Percentiles rank a stretch among this genome's conserved stretches.
These are phyloP conservation scores for Diaphora mendica DNA, from an alignment of 2,888 invertebrate genomes.

Conservation along the genomic window DNA sequence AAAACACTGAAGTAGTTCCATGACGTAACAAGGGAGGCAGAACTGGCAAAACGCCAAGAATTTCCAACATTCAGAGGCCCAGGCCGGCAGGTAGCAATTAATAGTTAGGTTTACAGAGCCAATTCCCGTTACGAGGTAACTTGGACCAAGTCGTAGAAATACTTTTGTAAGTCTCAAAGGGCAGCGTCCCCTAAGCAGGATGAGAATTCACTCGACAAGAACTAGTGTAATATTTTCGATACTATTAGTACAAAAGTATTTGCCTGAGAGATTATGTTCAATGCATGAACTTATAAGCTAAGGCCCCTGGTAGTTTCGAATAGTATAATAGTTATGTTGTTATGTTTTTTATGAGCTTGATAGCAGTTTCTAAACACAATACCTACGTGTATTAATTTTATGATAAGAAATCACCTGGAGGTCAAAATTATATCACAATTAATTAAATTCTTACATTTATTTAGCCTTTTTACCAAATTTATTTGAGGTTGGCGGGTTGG, in stretches of 20 bases:
- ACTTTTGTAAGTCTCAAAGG: conserved; percentile 1
- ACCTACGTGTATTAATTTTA: too few relatives aligned
- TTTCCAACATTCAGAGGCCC: conserved; percentile 3
- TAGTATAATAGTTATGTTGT: too few relatives aligned
- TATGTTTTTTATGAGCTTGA: too few relatives aligned
- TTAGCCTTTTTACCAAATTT: too few relatives aligned
- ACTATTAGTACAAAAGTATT: background rate
- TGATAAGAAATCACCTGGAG: too few relatives aligned
- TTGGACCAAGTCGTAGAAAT: conserved; percentile 3
- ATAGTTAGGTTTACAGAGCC: conserved; percentile 1
- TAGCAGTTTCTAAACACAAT: too few relatives aligned
- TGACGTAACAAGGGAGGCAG: conserved; percentile 5
- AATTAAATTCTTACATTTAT: too few relatives aligned
- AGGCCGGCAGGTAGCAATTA: conserved; percentile 9
- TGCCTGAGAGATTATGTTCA: too few relatives aligned
- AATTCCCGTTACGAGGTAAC: conserved; percentile 6
- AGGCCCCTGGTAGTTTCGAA: too few relatives aligned
- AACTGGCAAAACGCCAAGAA: conserved; percentile 14
- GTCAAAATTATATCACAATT: too few relatives aligned
- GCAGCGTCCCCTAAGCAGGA: background rate
- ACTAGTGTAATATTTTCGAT: background rate
- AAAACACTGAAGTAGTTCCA: background rate
- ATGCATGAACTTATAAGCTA: too few relatives aligned
- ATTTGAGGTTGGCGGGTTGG: too few relatives aligned
- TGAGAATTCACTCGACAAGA: background rate